Evolutionary conservation across 2,113 vertebrate species (phyloP).

Genomic region (Dicerorhinus sumatrensis): DNA sequence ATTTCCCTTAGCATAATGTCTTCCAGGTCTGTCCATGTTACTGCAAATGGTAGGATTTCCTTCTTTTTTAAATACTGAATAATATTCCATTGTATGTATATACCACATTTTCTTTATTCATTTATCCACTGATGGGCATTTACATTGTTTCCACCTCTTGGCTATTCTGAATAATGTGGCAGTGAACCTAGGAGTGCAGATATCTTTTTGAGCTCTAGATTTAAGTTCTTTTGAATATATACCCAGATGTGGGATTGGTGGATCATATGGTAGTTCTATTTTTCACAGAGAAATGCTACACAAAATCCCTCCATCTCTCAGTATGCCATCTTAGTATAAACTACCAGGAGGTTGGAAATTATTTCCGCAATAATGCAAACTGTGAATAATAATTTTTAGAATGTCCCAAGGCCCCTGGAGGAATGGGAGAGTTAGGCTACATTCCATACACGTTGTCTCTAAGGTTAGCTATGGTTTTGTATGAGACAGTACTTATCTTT

Average conservation of each 20-base stretch:
- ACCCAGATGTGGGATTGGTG: neutral
- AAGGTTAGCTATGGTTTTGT: neutral
- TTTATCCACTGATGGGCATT: neutral
- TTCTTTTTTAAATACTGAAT: neutral
- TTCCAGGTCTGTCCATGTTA: neutral
- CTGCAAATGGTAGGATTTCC: neutral
- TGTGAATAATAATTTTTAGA: neutral
- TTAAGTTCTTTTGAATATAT: conserved; percentile 17
- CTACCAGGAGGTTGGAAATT: neutral
- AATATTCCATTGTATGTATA: neutral
- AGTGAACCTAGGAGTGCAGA: neutral
- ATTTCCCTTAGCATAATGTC: neutral
- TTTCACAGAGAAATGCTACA: neutral
- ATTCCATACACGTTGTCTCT: neutral
- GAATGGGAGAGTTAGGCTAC: neutral
- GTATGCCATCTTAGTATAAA: neutral
- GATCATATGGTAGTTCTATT: neutral
- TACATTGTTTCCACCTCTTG: neutral
- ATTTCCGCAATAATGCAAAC: neutral
- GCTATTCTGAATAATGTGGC: neutral
- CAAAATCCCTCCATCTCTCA: neutral
- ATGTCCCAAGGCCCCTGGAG: neutral
- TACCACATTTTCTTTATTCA: neutral
- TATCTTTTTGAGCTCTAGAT: neutral
- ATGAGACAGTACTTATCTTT: neutral